Conservation (phyloP, 2,888 invertebrate genomes). For the Ptychoptera contaminata region DNA sequence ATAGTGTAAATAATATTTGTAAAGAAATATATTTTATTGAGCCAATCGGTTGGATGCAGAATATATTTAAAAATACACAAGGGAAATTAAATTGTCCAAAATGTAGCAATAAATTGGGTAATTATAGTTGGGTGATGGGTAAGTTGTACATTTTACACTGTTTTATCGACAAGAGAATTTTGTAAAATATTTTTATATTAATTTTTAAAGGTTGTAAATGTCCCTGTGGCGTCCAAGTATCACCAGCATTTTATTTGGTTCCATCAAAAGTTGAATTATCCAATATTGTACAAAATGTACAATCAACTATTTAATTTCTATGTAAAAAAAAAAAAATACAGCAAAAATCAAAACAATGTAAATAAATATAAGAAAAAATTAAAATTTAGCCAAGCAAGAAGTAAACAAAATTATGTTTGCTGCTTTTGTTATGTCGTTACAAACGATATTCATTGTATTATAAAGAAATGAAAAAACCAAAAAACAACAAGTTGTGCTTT, state of each 20-base stretch:
- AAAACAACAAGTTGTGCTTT: no score
- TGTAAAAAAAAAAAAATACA: no score
- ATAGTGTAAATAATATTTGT: slow-evolving; percentile 35
- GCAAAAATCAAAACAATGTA: no score
- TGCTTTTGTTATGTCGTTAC: no score
- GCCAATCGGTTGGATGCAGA: slow-evolving; percentile 79
- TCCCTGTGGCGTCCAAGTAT: slow-evolving; percentile 77
- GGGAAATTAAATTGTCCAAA: slow-evolving; percentile 80
- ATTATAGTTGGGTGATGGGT: slow-evolving; percentile 84
- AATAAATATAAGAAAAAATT: no score
- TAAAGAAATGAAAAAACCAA: no score
- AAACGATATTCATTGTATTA: no score
- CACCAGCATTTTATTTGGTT: slow-evolving; percentile 82
- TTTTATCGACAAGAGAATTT: no score
- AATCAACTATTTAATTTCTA: slow-evolving; percentile 56
- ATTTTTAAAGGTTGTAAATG: slow-evolving; percentile 57
- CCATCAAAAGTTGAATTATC: slow-evolving; percentile 84
- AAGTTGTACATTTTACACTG: slow-evolving; percentile 13
- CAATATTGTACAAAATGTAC: slow-evolving; percentile 75
- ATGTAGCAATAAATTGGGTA: slow-evolving; percentile 71
- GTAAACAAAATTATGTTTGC: no score
- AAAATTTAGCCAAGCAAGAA: no score
- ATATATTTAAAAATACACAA: slow-evolving; percentile 48
- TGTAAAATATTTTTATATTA: background rate
- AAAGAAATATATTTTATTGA: slow-evolving; percentile 70